phyloP scores from a whole-genome alignment of 1,140 invertebrate species.

The Procambarus virginalis region DNA sequence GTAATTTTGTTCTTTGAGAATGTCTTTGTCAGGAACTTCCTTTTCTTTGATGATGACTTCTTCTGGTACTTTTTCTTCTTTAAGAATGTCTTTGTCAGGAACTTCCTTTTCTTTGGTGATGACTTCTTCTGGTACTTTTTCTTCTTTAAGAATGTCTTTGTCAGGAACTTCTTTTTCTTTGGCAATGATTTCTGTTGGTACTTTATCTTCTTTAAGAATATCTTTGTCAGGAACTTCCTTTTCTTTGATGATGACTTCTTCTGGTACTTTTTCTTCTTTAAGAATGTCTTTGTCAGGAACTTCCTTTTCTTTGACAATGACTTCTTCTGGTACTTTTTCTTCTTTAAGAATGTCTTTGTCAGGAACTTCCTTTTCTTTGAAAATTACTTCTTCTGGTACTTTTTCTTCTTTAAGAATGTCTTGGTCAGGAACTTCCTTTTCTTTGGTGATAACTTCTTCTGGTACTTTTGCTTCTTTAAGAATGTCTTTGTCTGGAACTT shows the following conservation, averaged over 20 bases:
- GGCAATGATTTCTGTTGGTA: conserved; percentile 62
- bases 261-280: conserved; percentile 14
- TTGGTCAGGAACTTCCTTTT: conserved; percentile 55
- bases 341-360: conserved; percentile 75
- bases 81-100: no score
- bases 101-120: no score
- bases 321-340: conserved; percentile 72
- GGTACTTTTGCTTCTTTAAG: no score
- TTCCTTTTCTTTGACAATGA: no score
- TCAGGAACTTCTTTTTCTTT: conserved; percentile 71
- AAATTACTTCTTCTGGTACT: conserved; percentile 57
- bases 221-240: conserved; percentile 56
- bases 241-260: conserved; percentile 58
- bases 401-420: conserved; percentile 47
- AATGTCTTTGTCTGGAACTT: no score
- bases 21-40: conserved; percentile 73
- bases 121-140: conserved; percentile 72
- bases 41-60: no score
- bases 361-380: conserved; percentile 70
- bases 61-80: conserved; percentile 14
- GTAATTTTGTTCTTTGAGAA: not conserved
- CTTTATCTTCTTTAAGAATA: conserved; percentile 51
- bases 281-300: conserved; percentile 25
- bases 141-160: conserved; percentile 75
- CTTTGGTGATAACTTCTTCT: no score